phyloP scores from a whole-genome alignment of 2,797 vertebrate genomes.

The Ara ararauna region DNA sequence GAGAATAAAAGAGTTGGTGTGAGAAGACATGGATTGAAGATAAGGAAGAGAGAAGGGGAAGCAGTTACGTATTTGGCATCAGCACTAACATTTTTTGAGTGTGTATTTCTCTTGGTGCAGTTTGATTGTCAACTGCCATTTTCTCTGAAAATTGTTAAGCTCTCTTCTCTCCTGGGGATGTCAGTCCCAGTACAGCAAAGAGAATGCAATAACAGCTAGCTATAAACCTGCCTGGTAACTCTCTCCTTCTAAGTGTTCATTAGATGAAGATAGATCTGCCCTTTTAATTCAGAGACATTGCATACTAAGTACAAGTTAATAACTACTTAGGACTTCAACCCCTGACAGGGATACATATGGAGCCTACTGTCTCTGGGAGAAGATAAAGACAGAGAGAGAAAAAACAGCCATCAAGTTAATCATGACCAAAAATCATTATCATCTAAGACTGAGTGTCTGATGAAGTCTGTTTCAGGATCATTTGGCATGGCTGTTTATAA shows the following conservation, averaged over 20 bases:
- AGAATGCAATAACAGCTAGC: not conserved
- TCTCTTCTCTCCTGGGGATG: not conserved
- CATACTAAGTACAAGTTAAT: slow-evolving; percentile 50
- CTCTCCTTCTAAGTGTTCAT: slow-evolving; percentile 22
- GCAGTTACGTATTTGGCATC: not conserved
- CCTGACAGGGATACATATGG: slow-evolving; percentile 1
- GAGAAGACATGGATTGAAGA: not conserved
- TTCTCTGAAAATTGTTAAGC: not conserved
- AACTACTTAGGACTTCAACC: slow-evolving; percentile 39
- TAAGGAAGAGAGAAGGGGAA: not conserved
- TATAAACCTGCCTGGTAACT: slow-evolving; percentile 56
- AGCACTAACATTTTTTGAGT: not conserved
- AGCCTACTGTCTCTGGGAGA: slow-evolving; percentile 1
- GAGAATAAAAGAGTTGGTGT: not conserved
- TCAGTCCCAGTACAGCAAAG: not conserved
- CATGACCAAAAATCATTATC: slow-evolving; percentile 35
- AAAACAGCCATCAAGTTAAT: not conserved
- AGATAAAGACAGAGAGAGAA: slow-evolving; percentile 23
- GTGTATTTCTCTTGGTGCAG: not conserved
- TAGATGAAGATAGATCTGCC: slow-evolving; percentile 39
- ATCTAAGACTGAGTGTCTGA: slow-evolving; percentile 16
- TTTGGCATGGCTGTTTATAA: not conserved
- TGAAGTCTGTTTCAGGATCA: slow-evolving; percentile 24
- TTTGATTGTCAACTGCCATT: not conserved
- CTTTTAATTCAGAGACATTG: slow-evolving; percentile 42